These are phyloP conservation scores for Sciurus vulgaris DNA, from an alignment of 2,797 vertebrate genomes.

Conservation along the genomic window DNA sequence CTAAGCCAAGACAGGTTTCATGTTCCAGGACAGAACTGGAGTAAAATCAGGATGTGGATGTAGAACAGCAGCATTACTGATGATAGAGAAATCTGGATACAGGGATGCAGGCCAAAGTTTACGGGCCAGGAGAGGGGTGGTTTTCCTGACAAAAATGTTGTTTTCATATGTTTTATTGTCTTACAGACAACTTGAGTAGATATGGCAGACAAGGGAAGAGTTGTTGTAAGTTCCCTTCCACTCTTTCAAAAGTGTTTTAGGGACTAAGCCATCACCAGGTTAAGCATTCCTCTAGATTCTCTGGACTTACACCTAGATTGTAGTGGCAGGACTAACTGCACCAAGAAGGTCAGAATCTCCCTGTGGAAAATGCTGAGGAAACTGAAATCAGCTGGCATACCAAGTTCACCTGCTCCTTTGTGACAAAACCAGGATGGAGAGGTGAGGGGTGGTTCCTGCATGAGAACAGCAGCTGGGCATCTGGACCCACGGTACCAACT, in stretches of 20 bases:
- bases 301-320: neutral
- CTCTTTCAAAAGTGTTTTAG: neutral
- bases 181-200: neutral
- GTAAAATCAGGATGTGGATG: neutral
- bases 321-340: too few relatives aligned
- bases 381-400: neutral
- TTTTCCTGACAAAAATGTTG: neutral
- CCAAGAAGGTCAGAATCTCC: neutral
- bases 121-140: neutral
- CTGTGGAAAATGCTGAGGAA: neutral
- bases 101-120: neutral
- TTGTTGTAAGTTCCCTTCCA: neutral
- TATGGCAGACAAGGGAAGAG: neutral
- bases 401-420: neutral
- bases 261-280: neutral
- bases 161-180: neutral
- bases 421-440: neutral
- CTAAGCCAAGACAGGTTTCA: neutral
- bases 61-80: neutral
- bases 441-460: neutral
- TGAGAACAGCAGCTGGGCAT: neutral
- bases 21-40: neutral
- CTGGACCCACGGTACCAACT: neutral
- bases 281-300: neutral
- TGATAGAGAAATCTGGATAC: neutral